A percentile compares a stretch with the other conserved stretches of the same genome.
phyloP scores from a whole-genome alignment of 1,140 invertebrate genomes.

The Hypothenemus hampei region DNA sequence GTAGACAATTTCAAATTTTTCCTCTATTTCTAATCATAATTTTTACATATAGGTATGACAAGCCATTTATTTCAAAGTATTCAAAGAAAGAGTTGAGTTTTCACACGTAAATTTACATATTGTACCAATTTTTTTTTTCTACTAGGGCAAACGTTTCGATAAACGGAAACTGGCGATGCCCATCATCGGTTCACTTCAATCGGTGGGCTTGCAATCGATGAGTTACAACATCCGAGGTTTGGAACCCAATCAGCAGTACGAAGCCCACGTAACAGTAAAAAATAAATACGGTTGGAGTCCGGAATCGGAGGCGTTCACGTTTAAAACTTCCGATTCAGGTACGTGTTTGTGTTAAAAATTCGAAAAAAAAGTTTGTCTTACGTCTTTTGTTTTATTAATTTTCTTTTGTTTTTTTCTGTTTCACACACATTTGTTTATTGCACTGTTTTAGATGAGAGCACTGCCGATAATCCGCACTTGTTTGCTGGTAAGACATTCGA shows the following conservation, averaged over 20 bases:
- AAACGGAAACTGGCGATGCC: conserved; percentile 59
- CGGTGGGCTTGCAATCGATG: conserved; percentile 52
- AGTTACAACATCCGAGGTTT: conserved; percentile 57
- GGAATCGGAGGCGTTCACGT: conserved; percentile 53
- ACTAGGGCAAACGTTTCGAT: conserved; percentile 48
- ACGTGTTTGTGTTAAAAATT: conserved; percentile 15
- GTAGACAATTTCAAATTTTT: no score
- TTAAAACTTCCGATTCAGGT: conserved; percentile 46
- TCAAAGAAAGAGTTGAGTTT: no score
- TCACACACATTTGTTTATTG: conserved; percentile 13
- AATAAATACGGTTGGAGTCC: conserved; percentile 62
- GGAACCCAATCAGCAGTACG: conserved; percentile 55
- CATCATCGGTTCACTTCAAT: conserved; percentile 43
- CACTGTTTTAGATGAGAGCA: conserved; percentile 22
- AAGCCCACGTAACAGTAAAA: conserved; percentile 57
- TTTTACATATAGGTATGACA: no score
- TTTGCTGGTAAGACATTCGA: conserved; percentile 18
- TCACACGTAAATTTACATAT: no score
- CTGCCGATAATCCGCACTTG: conserved; percentile 11
- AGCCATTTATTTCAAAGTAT: no score
- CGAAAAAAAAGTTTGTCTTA: no score
- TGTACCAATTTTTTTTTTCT: no score
- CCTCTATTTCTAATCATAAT: no score
- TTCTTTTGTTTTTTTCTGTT: conserved; percentile 18
- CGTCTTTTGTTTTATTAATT: no score